These are phyloP conservation scores for Lepus timidus DNA, from an alignment of 2,113 vertebrate species.

Conservation along the genomic window DNA sequence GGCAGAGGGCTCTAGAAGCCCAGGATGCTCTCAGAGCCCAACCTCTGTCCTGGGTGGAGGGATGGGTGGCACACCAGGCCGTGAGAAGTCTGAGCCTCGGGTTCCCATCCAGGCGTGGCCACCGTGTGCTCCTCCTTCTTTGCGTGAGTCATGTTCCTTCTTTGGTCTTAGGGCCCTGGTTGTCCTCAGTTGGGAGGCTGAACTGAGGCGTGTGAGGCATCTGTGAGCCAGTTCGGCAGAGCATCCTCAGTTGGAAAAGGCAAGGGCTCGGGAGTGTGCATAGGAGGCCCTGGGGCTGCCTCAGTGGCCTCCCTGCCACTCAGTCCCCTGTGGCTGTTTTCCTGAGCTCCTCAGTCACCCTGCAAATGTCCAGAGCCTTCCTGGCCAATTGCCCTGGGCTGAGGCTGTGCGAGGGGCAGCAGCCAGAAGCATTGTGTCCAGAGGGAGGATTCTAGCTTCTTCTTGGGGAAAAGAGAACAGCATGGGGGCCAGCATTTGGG, in stretches of 20 bases:
- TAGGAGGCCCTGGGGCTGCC: neutral
- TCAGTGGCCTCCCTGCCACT: neutral
- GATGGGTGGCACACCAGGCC: neutral
- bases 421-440: conserved; percentile 28
- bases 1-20: neutral
- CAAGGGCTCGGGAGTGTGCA: neutral
- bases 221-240: neutral
- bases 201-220: neutral
- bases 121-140: neutral
- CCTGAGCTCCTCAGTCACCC: neutral
- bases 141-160: neutral
- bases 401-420: neutral
- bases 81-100: neutral
- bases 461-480: conserved; percentile 36
- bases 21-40: neutral
- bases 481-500: neutral
- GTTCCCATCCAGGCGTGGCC: neutral
- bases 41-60: neutral
- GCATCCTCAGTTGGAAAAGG: neutral
- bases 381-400: neutral
- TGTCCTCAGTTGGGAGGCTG: neutral
- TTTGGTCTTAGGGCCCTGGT: neutral
- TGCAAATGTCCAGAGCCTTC: neutral
- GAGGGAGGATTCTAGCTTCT: conserved; percentile 62
- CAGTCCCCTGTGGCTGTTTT: neutral